Evolutionary conservation across 2,113 vertebrate genomes (phyloP), one percentile per base, ranked within the genome.

Genomic region (Erythrocercus mccallii): DNA sequence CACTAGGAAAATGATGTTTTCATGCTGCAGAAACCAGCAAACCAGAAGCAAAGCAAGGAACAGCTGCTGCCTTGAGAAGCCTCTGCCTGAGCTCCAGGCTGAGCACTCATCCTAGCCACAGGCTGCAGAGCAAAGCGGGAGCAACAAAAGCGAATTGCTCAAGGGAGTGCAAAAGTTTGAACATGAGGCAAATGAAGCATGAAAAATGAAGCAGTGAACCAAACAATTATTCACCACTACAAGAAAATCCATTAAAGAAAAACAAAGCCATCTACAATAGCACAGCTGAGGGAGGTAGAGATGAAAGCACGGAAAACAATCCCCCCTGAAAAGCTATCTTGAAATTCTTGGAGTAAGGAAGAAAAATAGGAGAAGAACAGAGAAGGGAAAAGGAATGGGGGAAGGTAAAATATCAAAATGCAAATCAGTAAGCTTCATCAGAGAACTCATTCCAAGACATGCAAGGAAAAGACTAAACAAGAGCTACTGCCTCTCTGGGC

Each of bases 191-290:
- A 97, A 96, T 96, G 95, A 97, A 97, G 95, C 93, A 81, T 96
- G 90, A 96, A 95, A 93, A 94, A 83, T 0, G 90, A 96, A 93
- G 88, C 95, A 96, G 93, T 94, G 95, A 97, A 97, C 95, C 96
- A 96, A 96, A 93, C 85, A 96, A 96, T 97, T 96, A 96, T 97
- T 97, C 93, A 81, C 88, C 48, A 81, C 88, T 95, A 96, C 95
- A 97, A 94, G 92, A 94, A 97, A 96, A 96, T 92, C 95, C 96
- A 96, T 96, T 97, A 96, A 94, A 94, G 92, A 92, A 96, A 96
- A 95, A 96, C 95, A 97, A 96, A 94, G 80, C 44, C 94, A 93
- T 88, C 81, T 83, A 92, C 93, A 97, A 94, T 92, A 78, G 85
- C 0, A 0, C 80, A 92, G 95, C 87, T 88, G 88, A 96, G 94